Conservation (phyloP, 2,797 vertebrate species). For the Myiothlypis chrysogaster region DNA sequence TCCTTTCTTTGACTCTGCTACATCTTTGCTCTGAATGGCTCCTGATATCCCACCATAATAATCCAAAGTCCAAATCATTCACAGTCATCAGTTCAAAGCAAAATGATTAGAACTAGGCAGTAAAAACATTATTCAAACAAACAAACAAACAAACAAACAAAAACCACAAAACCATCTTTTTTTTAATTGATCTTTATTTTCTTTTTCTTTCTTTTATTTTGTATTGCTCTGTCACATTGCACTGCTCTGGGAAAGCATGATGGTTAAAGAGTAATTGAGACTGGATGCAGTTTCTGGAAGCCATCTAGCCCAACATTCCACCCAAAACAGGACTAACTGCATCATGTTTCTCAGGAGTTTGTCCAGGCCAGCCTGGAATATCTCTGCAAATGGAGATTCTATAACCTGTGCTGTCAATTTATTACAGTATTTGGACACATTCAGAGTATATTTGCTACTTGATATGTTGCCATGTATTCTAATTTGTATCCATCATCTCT, state of each 20-base stretch:
- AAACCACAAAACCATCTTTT: not conserved
- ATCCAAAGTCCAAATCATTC: not conserved
- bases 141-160: not conserved
- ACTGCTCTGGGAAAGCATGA: not conserved
- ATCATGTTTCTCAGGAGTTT: not conserved
- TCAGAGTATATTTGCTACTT: not conserved
- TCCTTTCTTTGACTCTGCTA: not conserved
- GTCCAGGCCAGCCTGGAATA: not conserved
- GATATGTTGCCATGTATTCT: not conserved
- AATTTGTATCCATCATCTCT: not conserved
- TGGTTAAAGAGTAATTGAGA: not conserved
- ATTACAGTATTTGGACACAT: not conserved
- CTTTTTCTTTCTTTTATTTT: not conserved
- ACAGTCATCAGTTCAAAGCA: not conserved
- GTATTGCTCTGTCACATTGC: not conserved
- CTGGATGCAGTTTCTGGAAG: not conserved
- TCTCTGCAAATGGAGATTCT: not conserved
- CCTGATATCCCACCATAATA: not conserved
- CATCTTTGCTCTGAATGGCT: not conserved
- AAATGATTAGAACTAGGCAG: not conserved
- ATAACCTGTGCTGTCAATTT: not conserved
- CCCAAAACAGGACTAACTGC: not conserved
- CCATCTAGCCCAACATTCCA: not conserved
- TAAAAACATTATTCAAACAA: not conserved
- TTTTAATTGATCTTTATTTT: not conserved